Conservation (phyloP, 1,140 invertebrate species). For the Hyles euphorbiae region DNA sequence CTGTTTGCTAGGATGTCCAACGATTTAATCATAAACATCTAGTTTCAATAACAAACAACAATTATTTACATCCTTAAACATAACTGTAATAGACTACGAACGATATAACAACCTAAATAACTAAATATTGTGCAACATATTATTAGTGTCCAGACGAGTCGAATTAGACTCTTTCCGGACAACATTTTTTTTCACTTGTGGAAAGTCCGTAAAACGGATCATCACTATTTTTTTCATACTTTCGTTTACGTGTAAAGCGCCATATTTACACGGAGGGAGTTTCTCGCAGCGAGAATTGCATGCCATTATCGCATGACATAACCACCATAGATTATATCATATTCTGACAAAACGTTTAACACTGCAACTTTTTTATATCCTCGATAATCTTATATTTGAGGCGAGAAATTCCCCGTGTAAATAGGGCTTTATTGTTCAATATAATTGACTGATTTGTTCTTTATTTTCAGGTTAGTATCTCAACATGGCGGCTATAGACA, state of each 20-base stretch:
- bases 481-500: slow-evolving; percentile 51
- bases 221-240: neutral
- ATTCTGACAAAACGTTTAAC: no score
- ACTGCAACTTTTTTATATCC: no score
- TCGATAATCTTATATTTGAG: no score
- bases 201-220: no score
- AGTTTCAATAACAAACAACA: slow-evolving; percentile 48
- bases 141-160: no score
- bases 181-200: no score
- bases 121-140: slow-evolving; percentile 2
- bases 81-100: slow-evolving; percentile 52
- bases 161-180: no score
- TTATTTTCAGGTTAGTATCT: slow-evolving; percentile 24
- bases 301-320: no score
- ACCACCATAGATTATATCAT: no score
- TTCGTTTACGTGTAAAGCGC: neutral
- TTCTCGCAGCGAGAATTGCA: no score
- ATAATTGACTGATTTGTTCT: neutral
- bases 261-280: neutral
- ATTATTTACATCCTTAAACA: slow-evolving; percentile 57
- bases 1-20: slow-evolving; percentile 42
- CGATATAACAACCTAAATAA: slow-evolving; percentile 41
- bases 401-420: no score
- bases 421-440: neutral
- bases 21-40: slow-evolving; percentile 30